Evolutionary conservation across 2,797 vertebrate genomes (phyloP).

Genomic region (Enteromius afrohamiltoni): DNA sequence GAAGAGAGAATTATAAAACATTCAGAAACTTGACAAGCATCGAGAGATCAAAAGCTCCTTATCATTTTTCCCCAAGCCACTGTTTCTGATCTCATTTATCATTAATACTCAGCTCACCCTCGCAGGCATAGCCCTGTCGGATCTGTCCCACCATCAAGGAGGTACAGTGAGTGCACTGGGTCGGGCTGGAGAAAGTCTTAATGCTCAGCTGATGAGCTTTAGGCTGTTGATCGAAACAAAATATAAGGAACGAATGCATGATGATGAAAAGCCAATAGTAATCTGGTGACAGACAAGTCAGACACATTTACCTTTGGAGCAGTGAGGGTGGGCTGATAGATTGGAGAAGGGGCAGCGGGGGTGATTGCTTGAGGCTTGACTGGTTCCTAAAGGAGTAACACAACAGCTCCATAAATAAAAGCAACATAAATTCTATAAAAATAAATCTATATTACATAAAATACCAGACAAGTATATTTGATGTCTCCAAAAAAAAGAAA

Average conservation of each 20-base stretch:
- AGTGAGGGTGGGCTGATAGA: slow-evolving; percentile 68
- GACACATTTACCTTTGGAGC: slow-evolving; percentile 71
- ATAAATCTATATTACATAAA: not conserved
- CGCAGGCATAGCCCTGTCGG: slow-evolving; percentile 94
- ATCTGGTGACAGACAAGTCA: not conserved
- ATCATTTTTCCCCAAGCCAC: not conserved
- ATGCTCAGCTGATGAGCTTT: slow-evolving; percentile 95
- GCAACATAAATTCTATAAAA: not conserved
- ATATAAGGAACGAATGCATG: not conserved
- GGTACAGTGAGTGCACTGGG: slow-evolving; percentile 96
- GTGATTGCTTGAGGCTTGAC: slow-evolving; percentile 60
- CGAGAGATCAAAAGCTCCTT: not conserved
- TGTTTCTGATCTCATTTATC: not conserved
- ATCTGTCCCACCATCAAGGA: slow-evolving; percentile 94
- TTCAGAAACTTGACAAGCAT: not conserved
- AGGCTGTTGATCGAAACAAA: slow-evolving; percentile 77
- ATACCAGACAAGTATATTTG: not conserved
- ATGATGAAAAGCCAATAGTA: not conserved
- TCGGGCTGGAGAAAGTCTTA: slow-evolving; percentile 93
- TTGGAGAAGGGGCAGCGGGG: slow-evolving; percentile 62
- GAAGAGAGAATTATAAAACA: not conserved
- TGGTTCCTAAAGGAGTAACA: slow-evolving; percentile 68
- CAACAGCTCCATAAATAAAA: not conserved
- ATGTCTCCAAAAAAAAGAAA: not conserved
- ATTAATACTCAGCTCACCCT: slow-evolving; percentile 78